phyloP scores from a whole-genome alignment of 2,113 vertebrate genomes.

The Pelodiscus sinensis region DNA sequence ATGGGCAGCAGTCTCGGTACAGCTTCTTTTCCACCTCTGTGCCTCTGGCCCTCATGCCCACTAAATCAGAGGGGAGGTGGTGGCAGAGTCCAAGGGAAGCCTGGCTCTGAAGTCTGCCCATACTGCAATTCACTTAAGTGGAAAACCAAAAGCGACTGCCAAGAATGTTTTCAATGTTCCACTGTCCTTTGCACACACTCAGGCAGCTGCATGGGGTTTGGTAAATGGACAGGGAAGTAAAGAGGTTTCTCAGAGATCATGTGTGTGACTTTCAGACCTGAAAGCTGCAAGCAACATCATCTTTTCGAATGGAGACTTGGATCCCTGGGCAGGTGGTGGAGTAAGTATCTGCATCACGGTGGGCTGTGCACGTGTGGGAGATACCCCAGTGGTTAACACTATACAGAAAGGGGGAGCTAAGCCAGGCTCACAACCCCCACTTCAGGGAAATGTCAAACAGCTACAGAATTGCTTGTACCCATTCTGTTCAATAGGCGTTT shows the following conservation, averaged over 20 bases:
- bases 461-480: background rate
- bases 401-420: too few species aligned
- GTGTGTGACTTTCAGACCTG: conserved; percentile 80
- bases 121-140: background rate
- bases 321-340: conserved; percentile 95
- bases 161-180: background rate
- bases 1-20: background rate
- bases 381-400: background rate
- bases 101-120: background rate
- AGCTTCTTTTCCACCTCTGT: background rate
- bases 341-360: conserved; percentile 72
- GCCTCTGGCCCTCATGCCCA: too few species aligned
- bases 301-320: conserved; percentile 95
- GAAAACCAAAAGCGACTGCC: background rate
- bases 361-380: background rate
- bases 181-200: background rate
- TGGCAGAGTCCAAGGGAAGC: background rate
- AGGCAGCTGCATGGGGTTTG: background rate
- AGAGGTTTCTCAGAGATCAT: background rate
- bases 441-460: background rate
- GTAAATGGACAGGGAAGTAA: background rate
- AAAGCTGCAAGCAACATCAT: conserved; percentile 90
- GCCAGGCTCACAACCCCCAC: too few species aligned
- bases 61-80: background rate
- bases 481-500: background rate